These are phyloP conservation scores for Pachycephus smyrnensis DNA, from an alignment of 2,888 invertebrate genomes.

Conservation along the genomic window DNA sequence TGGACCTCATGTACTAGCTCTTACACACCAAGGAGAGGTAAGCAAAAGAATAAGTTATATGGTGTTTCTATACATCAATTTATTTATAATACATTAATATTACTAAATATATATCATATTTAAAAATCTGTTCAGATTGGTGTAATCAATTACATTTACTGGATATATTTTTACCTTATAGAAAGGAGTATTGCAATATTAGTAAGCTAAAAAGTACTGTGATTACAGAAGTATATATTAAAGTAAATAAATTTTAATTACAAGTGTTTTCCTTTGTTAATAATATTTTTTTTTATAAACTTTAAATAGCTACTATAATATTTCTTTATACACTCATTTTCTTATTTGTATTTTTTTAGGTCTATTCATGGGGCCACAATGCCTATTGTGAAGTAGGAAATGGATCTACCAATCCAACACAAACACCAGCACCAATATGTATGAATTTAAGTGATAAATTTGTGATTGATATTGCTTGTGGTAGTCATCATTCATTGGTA, in stretches of 20 bases:
- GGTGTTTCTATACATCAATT: background rate
- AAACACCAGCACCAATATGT: conserved; percentile 67
- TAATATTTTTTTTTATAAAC: background rate
- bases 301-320: background rate
- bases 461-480: conserved; percentile 71
- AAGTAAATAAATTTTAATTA: conserved; percentile 3
- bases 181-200: background rate
- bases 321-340: background rate
- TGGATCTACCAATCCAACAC: conserved; percentile 70
- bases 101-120: background rate
- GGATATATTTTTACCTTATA: background rate
- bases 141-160: background rate
- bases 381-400: conserved; percentile 72
- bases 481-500: conserved; percentile 72
- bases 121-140: conserved; percentile 6
- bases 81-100: background rate
- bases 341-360: conserved; percentile 34
- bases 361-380: conserved; percentile 74
- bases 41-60: background rate
- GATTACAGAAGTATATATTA: background rate
- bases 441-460: conserved; percentile 66
- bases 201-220: background rate
- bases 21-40: conserved; percentile 69
- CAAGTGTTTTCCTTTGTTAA: background rate
- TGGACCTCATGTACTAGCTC: conserved; percentile 73